A percentile compares a stretch with the other conserved stretches of the same genome.
These are phyloP conservation scores for Trisateles emortualis DNA, from an alignment of 2,888 invertebrate species.

Conservation along the genomic window DNA sequence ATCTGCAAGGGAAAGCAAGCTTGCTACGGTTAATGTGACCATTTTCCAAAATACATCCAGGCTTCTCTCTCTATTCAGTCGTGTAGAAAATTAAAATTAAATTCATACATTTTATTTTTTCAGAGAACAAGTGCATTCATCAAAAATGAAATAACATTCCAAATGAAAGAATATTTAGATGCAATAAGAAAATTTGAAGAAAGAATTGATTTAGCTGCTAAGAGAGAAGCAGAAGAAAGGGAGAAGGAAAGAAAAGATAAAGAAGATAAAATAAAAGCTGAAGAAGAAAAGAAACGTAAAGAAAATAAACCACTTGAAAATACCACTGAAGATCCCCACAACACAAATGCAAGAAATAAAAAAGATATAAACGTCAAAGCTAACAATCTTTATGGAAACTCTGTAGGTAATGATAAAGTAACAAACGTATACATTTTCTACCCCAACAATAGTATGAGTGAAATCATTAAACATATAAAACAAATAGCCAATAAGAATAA, in stretches of 20 bases:
- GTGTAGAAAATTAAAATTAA: no score
- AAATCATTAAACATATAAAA: conserved; percentile 42
- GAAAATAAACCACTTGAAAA: not conserved
- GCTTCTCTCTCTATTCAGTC: no score
- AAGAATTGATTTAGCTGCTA: not conserved
- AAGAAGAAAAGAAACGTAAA: conserved; percentile 14
- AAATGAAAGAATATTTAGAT: conserved; percentile 34
- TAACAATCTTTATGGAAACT: conserved; percentile 58
- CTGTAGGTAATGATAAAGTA: conserved; percentile 62
- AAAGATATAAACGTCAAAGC: conserved; percentile 41
- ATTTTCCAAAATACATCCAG: no score
- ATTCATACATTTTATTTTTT: no score
- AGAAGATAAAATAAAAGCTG: not conserved
- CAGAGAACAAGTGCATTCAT: conserved; percentile 53
- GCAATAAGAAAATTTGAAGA: conserved; percentile 4
- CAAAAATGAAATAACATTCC: conserved; percentile 50
- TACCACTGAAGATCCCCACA: conserved; percentile 11
- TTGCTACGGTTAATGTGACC: no score
- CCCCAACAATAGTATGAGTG: conserved; percentile 42
- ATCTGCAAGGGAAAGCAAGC: no score
- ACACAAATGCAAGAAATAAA: conserved; percentile 12
- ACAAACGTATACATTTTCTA: conserved; percentile 70
- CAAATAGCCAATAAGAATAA: conserved; percentile 33
- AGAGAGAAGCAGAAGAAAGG: conserved; percentile 5
- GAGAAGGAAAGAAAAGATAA: conserved; percentile 1